Base-by-base conservation (phyloP, 2,113 vertebrate species). In the Bucco capensis region DNA sequence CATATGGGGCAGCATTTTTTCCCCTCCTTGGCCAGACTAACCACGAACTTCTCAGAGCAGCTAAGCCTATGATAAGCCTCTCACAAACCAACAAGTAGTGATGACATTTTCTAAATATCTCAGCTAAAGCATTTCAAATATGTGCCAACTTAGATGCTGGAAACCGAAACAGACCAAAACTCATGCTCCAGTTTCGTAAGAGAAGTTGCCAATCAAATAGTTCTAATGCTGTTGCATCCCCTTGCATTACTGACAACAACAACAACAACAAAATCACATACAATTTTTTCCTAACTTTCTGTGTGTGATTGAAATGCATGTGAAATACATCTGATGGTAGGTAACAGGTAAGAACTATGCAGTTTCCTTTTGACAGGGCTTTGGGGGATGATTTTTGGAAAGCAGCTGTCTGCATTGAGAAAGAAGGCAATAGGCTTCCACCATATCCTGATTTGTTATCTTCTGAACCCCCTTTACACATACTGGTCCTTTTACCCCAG, bases 51-150 rank as follows among this genome's bases (percentile, higher is more conserved):
- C 83, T 58, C 46, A 76, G 83, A 91, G 80, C 30, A 85, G 80
- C 69, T 95, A 91, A 94, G 74, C 77, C 93, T 85, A 4, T 44
- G 23, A 76, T 30, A 93, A 95, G 75, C 56, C 75, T 64, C 57
- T 84, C 40, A 25, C 35, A 81, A 79, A 90, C 6, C 0, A 2
- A 37, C 38, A 84, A 86, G 56, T 19, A 21, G 47, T 44, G 65
- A 74, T 33, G 67, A 92, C 44, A 88, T 88, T 79, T 90, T 81
- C 66, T 67, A 85, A 57, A 77, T 72, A 77, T 67, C 62, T 67
- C 49, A 74, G 83, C 49, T 79, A 62, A 16, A 77, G 42, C 14
- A 81, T 89, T 89, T 93, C 80, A 95, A 90, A 58, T 44, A 47
- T 44, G 87, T 95, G 80, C 74, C 91, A 91, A 74, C n/a, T 47